These are phyloP conservation scores for Trematomus bernacchii DNA, from an alignment of 2,797 vertebrate genomes.

Conservation along the genomic window DNA sequence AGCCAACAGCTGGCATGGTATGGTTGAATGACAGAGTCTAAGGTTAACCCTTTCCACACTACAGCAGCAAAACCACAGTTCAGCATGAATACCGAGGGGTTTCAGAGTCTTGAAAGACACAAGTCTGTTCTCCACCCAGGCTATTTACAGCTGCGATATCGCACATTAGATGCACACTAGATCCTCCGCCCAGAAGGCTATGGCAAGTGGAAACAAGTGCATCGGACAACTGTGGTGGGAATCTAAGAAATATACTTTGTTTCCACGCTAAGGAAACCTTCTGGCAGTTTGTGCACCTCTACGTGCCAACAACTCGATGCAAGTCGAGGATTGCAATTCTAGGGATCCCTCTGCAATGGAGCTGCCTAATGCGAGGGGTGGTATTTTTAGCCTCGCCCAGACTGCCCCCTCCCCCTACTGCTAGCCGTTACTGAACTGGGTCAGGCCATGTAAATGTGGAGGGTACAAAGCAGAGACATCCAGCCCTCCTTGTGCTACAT, in stretches of 20 bases:
- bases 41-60: constrained; percentile 74
- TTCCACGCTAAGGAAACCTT: constrained; percentile 82
- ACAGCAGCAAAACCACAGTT: constrained; percentile 25
- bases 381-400: constrained; percentile 88
- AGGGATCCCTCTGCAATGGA: constrained; percentile 88
- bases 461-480: constrained; percentile 82
- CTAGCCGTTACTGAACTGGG: constrained; percentile 82
- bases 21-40: constrained; percentile 74
- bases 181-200: constrained; percentile 31
- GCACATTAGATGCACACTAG: constrained; percentile 29
- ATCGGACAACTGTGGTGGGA: constrained; percentile 29
- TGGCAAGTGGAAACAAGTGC: constrained; percentile 13
- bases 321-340: constrained; percentile 83
- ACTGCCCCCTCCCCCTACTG: constrained; percentile 77
- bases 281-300: constrained; percentile 74
- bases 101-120: constrained; percentile 22
- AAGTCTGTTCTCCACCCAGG: constrained; percentile 27
- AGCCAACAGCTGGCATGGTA: constrained; percentile 84
- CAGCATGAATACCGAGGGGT: constrained; percentile 7
- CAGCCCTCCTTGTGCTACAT: constrained; percentile 70
- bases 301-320: constrained; percentile 79
- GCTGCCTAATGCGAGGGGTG: constrained; percentile 76
- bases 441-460: constrained; percentile 85
- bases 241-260: constrained; percentile 56
- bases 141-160: constrained; percentile 42